Evolutionary conservation across 2,113 vertebrate species (phyloP).

Genomic region (Acanthisitta chloris): DNA sequence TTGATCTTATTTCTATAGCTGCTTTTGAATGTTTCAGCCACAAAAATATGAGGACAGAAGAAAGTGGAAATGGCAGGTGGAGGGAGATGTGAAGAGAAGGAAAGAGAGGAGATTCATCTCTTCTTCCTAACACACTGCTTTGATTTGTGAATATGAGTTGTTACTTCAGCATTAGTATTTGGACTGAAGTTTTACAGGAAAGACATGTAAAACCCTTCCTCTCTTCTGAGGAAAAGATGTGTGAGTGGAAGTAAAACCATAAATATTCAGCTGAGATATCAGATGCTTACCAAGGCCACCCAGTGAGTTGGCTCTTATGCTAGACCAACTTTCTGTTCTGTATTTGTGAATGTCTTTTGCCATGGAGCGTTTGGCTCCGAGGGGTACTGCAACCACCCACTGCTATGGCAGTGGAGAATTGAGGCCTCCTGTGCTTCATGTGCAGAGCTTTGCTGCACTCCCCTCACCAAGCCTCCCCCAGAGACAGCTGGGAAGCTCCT

Average conservation of each 20-base stretch:
- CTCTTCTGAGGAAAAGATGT: not conserved
- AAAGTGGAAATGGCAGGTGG: not conserved
- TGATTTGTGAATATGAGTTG: not conserved
- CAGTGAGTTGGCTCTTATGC: slow-evolving; percentile 7
- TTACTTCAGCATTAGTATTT: not conserved
- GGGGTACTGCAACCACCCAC: not conserved
- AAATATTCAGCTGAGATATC: not conserved
- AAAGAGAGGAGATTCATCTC: not conserved
- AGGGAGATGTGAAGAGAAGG: not conserved
- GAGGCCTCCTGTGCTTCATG: not conserved
- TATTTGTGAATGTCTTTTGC: not conserved
- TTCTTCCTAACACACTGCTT: not conserved
- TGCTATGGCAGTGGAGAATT: not conserved
- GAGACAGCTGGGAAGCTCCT: not conserved
- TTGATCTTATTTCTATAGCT: not conserved
- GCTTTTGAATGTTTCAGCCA: not conserved
- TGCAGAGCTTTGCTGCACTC: not conserved
- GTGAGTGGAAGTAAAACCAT: not conserved
- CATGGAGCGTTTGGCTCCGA: not conserved
- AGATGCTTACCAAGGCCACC: slow-evolving; percentile 19
- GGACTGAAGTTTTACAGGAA: not conserved
- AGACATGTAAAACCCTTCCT: not conserved
- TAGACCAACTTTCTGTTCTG: not conserved
- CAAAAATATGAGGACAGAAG: not conserved
- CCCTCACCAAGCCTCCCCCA: not conserved